phyloP scores from a whole-genome alignment of 2,888 invertebrate species.

The Ophraella communa region DNA sequence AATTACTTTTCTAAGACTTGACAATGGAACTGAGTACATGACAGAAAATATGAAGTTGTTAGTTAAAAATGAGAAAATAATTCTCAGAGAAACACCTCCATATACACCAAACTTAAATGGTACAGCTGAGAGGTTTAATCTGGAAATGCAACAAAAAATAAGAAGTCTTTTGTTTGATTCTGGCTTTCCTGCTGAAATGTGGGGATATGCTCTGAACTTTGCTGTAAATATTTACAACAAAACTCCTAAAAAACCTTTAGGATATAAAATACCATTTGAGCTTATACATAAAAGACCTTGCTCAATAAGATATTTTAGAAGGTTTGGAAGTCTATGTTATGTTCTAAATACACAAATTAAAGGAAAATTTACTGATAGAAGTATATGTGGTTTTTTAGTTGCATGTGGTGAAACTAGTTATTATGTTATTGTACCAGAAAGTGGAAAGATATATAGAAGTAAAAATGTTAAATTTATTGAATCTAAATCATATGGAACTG shows the following conservation, averaged over 20 bases:
- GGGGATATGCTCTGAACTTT: no score
- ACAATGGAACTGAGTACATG: no score
- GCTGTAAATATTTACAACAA: no score
- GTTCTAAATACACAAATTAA: neutral
- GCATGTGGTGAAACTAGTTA: neutral
- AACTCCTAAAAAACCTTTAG: no score
- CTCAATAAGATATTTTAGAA: neutral
- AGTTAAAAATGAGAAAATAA: no score
- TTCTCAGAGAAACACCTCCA: neutral
- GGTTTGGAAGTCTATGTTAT: neutral
- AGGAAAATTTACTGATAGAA: no score
- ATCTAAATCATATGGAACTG: no score
- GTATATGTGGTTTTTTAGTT: neutral
- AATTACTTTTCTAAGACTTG: no score
- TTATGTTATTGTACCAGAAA: neutral
- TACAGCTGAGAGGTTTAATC: neutral
- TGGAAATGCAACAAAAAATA: no score
- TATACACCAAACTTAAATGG: neutral
- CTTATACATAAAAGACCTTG: neutral
- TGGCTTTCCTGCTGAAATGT: no score
- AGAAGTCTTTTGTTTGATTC: no score
- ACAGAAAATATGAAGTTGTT: no score
- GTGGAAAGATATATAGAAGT: neutral
- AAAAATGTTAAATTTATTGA: neutral
- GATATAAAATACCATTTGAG: neutral